Conservation (phyloP, 2,888 invertebrate species). For the Calameuta pallipes region DNA sequence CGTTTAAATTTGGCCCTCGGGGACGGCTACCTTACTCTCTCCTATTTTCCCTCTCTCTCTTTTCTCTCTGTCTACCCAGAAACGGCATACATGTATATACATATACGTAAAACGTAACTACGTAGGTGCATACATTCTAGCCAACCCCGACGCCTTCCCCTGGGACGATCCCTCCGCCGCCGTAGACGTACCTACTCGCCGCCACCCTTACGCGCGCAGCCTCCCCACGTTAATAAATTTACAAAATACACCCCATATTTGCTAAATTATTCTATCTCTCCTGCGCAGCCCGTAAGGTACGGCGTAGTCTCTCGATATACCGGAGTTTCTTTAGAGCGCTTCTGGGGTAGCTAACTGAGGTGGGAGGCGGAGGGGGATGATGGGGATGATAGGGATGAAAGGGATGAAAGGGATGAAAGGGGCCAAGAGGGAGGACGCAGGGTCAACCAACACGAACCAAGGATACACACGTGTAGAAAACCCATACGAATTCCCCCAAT, state of each 20-base stretch:
- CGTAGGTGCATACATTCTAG: background rate
- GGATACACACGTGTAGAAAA: background rate
- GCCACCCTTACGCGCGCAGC: constrained; percentile 10
- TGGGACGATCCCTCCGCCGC: background rate
- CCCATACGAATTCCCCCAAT: background rate
- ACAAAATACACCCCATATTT: constrained; percentile 29
- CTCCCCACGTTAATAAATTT: constrained; percentile 25
- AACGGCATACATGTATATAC: background rate
- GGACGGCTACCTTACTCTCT: constrained; percentile 1
- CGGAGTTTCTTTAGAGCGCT: constrained; percentile 19
- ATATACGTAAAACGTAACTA: constrained; percentile 2
- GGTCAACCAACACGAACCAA: background rate
- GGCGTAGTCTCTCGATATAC: constrained; percentile 15
- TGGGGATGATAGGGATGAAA: background rate
- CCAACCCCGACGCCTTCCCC: constrained; percentile 4
- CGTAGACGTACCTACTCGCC: background rate
- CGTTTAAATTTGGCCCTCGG: constrained; percentile 6
- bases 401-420: background rate
- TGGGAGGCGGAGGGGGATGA: background rate
- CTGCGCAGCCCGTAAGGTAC: constrained; percentile 9
- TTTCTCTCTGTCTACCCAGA: background rate
- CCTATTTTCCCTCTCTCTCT: background rate
- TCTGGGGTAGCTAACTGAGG: constrained; percentile 7
- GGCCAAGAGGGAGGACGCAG: background rate
- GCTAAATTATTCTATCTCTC: constrained; percentile 29